Evolutionary conservation across 2,113 vertebrate genomes (phyloP), one percentile per base, ranked within the genome.

Genomic region (Panthera tigris): DNA sequence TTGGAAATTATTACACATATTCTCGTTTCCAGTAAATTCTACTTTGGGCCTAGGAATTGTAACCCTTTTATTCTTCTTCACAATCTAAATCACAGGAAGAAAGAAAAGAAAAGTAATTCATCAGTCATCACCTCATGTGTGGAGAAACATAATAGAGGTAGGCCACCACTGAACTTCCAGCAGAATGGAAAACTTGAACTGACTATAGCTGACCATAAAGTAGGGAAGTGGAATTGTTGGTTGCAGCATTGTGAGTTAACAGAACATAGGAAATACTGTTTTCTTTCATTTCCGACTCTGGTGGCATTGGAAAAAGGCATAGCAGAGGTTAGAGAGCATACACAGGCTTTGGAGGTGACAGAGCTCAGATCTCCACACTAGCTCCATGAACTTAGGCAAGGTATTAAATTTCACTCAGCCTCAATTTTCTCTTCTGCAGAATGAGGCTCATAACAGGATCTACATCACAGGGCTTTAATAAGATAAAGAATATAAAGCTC

Each of bases 11-110:
- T 97, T 97, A 89, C 63, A 94, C 85, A 84, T 86, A 86, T 89
- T 84, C 71, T 94, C 76, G 76, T 97, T 98, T 98, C 97, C 66
- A 52, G 97, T 97, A 97, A 98, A 89, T 84, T 95, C 80, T 74
- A 79, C 90, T 95, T 81, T 55, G 21, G 93, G 61, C 39, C 55
- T 74, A 12, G 19, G 73, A 97, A 96, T 63, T 95, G 89, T 89
- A 94, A 93, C 85, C 15, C 89, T 68, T 87, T 61, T 78, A 93
- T 95, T 96, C 92, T 97, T 80, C 73, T 97, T 92, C 15, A 96
- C 48, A 83, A 71, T 1, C 76, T 19, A 83, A 94, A 61, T 63
- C 91, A 92, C 96, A 8, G 39, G 4, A 57, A 97, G 93, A 48
- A 71, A 66, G 0, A 65, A 76, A 66, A 92, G 19, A 18, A 36